phyloP scores from a whole-genome alignment of 2,113 vertebrate genomes.

The Saimiri boliviensis region DNA sequence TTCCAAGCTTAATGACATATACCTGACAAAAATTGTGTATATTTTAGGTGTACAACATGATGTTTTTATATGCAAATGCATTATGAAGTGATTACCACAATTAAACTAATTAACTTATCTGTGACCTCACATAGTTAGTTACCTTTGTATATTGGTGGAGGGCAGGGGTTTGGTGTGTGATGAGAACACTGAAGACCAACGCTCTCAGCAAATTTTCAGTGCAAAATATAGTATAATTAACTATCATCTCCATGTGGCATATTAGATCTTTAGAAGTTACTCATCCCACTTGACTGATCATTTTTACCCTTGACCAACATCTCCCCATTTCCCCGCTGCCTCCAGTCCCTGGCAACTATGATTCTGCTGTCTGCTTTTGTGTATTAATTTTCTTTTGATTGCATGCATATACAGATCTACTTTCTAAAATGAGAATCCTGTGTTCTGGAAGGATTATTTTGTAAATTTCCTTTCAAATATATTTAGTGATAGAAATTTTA shows the following conservation, averaged over 20 bases:
- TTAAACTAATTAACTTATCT: not conserved
- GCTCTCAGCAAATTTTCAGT: not conserved
- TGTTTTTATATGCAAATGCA: not conserved
- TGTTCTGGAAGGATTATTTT: not conserved
- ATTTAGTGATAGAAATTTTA: not conserved
- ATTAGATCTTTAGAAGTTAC: not conserved
- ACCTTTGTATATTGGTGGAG: not conserved
- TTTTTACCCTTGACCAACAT: not conserved
- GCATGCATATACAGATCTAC: no score
- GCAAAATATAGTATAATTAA: not conserved
- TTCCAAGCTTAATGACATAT: not conserved
- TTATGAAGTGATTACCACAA: not conserved
- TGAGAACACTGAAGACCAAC: not conserved
- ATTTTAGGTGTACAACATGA: not conserved
- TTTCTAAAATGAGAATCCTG: not conserved
- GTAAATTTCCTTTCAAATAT: slow-evolving; percentile 1
- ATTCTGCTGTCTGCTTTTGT: not conserved
- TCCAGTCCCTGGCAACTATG: not conserved
- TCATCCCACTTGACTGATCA: rapidly evolving
- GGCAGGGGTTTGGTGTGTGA: no score
- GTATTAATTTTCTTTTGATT: not conserved
- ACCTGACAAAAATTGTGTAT: not conserved
- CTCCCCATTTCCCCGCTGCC: not conserved
- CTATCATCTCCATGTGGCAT: not conserved
- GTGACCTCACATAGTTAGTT: not conserved